Conservation (phyloP, 2,888 invertebrate genomes). For the Marasmarcha lunaedactyla region DNA sequence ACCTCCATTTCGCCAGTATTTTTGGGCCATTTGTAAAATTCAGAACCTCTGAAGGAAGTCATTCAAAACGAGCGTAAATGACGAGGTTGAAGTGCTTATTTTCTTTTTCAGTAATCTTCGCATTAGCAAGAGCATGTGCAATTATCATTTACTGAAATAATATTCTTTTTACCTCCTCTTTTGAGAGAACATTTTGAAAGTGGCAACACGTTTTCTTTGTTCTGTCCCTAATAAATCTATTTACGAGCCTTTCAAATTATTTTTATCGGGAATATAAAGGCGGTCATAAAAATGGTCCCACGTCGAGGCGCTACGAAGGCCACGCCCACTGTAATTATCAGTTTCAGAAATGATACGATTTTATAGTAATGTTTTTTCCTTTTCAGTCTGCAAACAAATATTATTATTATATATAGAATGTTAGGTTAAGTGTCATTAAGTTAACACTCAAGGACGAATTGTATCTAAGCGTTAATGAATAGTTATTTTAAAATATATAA, state of each 20-base stretch:
- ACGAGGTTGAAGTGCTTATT: conserved; percentile 25
- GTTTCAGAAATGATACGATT: too few relatives aligned
- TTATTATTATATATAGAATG: too few relatives aligned
- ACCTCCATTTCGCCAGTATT: conserved; percentile 38
- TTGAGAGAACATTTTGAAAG: not conserved
- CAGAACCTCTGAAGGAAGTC: conserved; percentile 33
- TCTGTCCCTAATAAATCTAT: not conserved
- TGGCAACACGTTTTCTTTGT: too few relatives aligned
- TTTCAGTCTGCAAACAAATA: too few relatives aligned
- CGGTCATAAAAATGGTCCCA: not conserved
- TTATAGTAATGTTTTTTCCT: too few relatives aligned
- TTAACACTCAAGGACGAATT: too few relatives aligned
- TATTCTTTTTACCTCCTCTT: not conserved
- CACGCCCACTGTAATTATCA: too few relatives aligned
- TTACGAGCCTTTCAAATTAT: not conserved
- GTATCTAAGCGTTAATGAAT: too few relatives aligned
- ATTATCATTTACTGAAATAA: not conserved
- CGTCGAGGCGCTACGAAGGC: not conserved
- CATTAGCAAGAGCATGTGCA: not conserved
- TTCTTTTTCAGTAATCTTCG: conserved; percentile 8
- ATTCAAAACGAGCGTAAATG: conserved; percentile 38
- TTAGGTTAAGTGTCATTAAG: too few relatives aligned
- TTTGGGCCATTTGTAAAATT: conserved; percentile 37
- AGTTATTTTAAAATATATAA: too few relatives aligned
- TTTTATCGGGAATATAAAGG: not conserved